Conservation (phyloP, 2,113 vertebrate species). For the Myocastor coypus region DNA sequence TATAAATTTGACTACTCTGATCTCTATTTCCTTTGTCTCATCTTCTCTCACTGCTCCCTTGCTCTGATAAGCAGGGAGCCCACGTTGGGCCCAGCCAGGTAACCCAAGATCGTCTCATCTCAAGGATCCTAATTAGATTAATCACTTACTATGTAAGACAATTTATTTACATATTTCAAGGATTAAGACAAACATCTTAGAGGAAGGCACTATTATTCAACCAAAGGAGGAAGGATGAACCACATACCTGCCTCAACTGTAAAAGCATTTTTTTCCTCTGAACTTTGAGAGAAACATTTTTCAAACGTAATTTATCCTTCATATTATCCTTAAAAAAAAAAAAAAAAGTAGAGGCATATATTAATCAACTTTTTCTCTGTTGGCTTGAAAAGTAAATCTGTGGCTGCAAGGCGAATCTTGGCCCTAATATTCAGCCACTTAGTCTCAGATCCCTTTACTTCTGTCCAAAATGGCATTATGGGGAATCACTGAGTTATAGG, state of each 20-base stretch:
- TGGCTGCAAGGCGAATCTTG: neutral
- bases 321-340: constrained; percentile 84
- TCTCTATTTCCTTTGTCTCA: neutral
- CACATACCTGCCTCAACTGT: constrained; percentile 85
- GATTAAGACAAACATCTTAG: neutral
- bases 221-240: neutral
- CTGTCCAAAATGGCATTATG: neutral
- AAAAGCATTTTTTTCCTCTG: constrained; percentile 87
- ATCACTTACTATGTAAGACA: neutral
- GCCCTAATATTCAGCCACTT: neutral
- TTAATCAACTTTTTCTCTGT: constrained; percentile 1
- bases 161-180: neutral
- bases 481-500: no score
- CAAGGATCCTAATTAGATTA: neutral
- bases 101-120: neutral
- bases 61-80: neutral
- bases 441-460: neutral
- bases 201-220: neutral
- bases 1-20: neutral
- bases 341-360: constrained; percentile 39
- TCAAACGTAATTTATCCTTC: constrained; percentile 87
- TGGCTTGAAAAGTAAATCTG: neutral
- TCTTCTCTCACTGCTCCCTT: neutral
- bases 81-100: neutral
- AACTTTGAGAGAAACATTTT: constrained; percentile 86